Evolutionary conservation across 1,140 invertebrate species (phyloP).

Genomic region (Zophobas morio): DNA sequence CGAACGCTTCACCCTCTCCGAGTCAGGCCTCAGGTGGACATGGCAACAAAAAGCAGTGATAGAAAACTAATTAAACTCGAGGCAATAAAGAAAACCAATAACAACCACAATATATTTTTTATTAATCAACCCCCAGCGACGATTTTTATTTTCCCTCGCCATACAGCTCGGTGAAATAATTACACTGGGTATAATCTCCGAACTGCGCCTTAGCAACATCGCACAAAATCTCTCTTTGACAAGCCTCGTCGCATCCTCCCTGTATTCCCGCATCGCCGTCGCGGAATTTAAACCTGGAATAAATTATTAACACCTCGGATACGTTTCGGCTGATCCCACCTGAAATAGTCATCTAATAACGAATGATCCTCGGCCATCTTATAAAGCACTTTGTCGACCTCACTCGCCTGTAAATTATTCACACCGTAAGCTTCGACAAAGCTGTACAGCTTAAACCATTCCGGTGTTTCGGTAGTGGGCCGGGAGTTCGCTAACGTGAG

Average conservation of each 20-base stretch:
- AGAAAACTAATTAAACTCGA: not conserved
- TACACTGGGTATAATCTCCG: conserved; percentile 15
- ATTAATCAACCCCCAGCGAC: conserved; percentile 4
- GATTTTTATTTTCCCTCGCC: conserved; percentile 1
- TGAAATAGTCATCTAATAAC: conserved; percentile 59
- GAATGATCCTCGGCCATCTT: conserved; percentile 68
- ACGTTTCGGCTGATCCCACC: conserved; percentile 48
- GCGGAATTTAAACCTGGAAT: conserved; percentile 63
- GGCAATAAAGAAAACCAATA: not conserved
- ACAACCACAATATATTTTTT: not conserved
- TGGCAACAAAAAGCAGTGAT: too few relatives aligned
- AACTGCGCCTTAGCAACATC: conserved; percentile 52
- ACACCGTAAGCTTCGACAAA: conserved; percentile 78
- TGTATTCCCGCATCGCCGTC: conserved; percentile 70
- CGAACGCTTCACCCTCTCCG: too few relatives aligned
- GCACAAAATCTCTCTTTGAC: conserved; percentile 73
- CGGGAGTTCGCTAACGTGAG: conserved; percentile 80
- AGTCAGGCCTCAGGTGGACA: too few relatives aligned
- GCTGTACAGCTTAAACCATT: conserved; percentile 79
- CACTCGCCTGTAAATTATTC: conserved; percentile 67
- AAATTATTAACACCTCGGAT: not conserved
- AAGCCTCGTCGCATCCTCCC: conserved; percentile 70
- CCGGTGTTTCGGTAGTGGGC: conserved; percentile 69
- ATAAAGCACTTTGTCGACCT: conserved; percentile 69
- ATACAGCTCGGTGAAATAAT: conserved; percentile 22